Evolutionary conservation across 2,797 vertebrate genomes (phyloP), one percentile per base, ranked within the genome.

Genomic region (Phoxinus dragarum): DNA sequence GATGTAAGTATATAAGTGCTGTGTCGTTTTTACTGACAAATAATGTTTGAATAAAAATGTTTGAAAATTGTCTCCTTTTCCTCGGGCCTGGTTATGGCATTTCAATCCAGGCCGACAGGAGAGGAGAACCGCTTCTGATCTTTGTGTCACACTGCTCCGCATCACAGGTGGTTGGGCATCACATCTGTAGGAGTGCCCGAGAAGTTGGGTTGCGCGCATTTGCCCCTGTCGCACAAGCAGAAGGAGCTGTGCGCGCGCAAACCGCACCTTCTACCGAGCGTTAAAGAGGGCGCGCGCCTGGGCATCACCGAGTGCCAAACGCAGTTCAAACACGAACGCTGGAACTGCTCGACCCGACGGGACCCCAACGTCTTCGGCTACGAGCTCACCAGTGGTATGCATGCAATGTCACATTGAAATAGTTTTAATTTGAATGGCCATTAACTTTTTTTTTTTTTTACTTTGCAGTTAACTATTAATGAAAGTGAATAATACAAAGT

Each of bases 241-340:
- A 95, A 94, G 86, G 97, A 97, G 6, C 92, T 99, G 85, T 99
- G 98, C 93, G 92, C 93, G 90, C 94, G 91, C 93, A 97, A 96
- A 82, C 96, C 96, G 0, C 94, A 96, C 90, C 95, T 99, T 90
- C 92, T 97, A 89, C 93, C 96, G 44, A 96, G 96, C 92, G 93
- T 99, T 88, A 94, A 91, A 42, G 96, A 97, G 86, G 98, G 97
- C 82, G 97, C 98, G 4, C 96, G 95, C 3, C 93, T 99, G 75
- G 98, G 96, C 80, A 92, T 98, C 61, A 86, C 94, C 21, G 98
- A 98, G 93, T 99, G 98, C 91, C 95, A 96, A 88, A 96, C 91
- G 61, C 98, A 99, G 94, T 99, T 99, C 93, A 94, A 93, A 78
- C 95, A 97, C 84, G 98, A 99, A 91, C 91, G 98, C 64, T 99